Evolutionary conservation across 2,888 invertebrate genomes (phyloP).

Genomic region (Serripes groenlandicus): DNA sequence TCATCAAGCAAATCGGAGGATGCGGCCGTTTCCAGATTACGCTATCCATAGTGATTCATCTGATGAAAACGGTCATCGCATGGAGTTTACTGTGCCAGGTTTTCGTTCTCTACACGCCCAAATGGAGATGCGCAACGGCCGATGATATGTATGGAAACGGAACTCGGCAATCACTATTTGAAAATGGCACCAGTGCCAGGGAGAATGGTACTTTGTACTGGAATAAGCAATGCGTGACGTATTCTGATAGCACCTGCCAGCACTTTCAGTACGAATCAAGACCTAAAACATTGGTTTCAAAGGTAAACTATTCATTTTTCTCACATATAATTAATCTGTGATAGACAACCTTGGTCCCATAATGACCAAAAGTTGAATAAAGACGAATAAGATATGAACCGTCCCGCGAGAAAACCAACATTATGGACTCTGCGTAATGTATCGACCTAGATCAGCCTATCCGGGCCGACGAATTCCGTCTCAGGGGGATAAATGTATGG

Average conservation of each 20-base stretch:
- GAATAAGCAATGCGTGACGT: not conserved
- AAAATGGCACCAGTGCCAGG: too few species aligned
- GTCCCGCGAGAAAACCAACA: too few species aligned
- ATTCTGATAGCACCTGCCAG: not conserved
- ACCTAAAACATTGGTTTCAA: not conserved
- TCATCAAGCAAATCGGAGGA: constrained; percentile 43
- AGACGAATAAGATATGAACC: too few species aligned
- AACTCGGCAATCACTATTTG: not conserved
- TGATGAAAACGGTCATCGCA: constrained; percentile 31
- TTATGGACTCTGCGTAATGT: too few species aligned
- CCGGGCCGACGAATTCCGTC: too few species aligned
- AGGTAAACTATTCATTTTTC: not conserved
- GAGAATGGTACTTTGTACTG: not conserved
- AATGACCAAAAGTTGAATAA: too few species aligned
- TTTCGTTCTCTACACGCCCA: constrained; percentile 14
- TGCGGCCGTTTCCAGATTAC: constrained; percentile 43
- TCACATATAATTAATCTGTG: too few species aligned
- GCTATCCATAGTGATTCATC: constrained; percentile 25
- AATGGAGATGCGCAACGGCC: constrained; percentile 38
- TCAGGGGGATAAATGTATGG: too few species aligned
- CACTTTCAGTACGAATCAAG: not conserved
- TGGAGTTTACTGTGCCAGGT: constrained; percentile 19
- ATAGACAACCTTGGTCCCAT: too few species aligned
- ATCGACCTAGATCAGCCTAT: too few species aligned
- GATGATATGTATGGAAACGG: too few species aligned